Percentiles rank a stretch among this genome's conserved stretches.
These are phyloP conservation scores for Hystrix brachyura DNA, from an alignment of 2,113 vertebrate species.

Conservation along the genomic window DNA sequence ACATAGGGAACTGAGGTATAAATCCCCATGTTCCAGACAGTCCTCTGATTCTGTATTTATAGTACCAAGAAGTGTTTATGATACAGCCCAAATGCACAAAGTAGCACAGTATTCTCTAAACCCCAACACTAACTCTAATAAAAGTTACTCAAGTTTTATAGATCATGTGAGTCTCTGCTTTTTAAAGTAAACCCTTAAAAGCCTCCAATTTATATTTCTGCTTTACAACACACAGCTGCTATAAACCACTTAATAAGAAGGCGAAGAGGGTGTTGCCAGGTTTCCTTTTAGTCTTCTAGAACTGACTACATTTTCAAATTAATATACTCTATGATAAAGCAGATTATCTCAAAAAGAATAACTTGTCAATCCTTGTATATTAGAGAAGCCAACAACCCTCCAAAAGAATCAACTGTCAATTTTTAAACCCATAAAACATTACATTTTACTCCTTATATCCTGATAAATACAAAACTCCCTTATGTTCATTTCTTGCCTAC, in stretches of 20 bases:
- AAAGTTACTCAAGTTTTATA: constrained; percentile 4
- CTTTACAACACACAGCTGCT: background rate
- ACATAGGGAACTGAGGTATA: background rate
- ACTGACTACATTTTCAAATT: constrained; percentile 37
- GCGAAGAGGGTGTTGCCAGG: background rate
- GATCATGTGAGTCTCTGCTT: background rate
- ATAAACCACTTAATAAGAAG: background rate
- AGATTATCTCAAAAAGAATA: constrained; percentile 55
- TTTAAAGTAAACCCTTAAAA: constrained; percentile 19
- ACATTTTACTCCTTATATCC: constrained; percentile 15
- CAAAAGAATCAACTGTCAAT: constrained; percentile 51
- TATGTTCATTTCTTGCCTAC: background rate
- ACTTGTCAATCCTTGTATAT: background rate
- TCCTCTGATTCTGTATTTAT: background rate
- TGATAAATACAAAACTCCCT: constrained; percentile 39
- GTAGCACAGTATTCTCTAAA: background rate
- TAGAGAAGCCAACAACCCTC: constrained; percentile 41
- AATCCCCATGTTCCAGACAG: background rate
- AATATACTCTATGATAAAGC: constrained; percentile 10
- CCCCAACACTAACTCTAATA: constrained; percentile 14
- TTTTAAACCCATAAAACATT: constrained; percentile 22
- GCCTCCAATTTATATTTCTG: constrained; percentile 4
- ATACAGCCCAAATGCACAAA: background rate
- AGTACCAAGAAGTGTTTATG: background rate
- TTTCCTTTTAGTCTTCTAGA: constrained; percentile 21